Conservation (phyloP, 2,888 invertebrate genomes). For the Idaea dimidiata region DNA sequence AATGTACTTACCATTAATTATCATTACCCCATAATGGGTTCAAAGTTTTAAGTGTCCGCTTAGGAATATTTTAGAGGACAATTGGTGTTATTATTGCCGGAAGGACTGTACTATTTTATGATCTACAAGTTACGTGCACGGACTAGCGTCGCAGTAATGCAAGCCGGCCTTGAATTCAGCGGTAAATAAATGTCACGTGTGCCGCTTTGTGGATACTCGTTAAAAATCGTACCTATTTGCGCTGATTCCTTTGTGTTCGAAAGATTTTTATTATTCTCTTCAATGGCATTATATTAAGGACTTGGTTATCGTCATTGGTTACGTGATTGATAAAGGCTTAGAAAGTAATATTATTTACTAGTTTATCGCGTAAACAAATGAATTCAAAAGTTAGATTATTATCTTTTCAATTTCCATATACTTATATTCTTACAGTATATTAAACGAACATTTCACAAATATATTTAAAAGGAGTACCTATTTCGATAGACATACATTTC, state of each 20-base stretch:
- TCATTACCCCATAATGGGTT: neutral
- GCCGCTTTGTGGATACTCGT: constrained; percentile 29
- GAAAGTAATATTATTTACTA: constrained; percentile 13
- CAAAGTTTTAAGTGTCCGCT: neutral
- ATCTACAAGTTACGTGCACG: constrained; percentile 48
- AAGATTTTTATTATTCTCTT: constrained; percentile 9
- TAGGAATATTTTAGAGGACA: constrained; percentile 8
- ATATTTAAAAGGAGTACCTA: neutral
- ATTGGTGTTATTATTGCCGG: constrained; percentile 16
- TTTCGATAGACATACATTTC: neutral
- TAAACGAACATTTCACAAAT: neutral
- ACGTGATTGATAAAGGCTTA: neutral
- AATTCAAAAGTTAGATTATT: neutral
- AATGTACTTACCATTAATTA: no score
- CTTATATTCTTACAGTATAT: neutral
- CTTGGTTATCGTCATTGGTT: neutral
- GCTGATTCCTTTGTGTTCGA: constrained; percentile 37
- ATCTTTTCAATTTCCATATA: neutral
- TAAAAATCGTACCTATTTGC: constrained; percentile 39
- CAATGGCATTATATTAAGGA: neutral
- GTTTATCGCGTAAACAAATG: neutral
- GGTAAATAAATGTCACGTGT: constrained; percentile 75
- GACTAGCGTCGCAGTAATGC: constrained; percentile 69
- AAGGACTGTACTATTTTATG: constrained; percentile 34
- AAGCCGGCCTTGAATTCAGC: constrained; percentile 61